Base-by-base conservation (phyloP, 1,140 invertebrate species). In the Lordiphosa stackelbergi region DNA sequence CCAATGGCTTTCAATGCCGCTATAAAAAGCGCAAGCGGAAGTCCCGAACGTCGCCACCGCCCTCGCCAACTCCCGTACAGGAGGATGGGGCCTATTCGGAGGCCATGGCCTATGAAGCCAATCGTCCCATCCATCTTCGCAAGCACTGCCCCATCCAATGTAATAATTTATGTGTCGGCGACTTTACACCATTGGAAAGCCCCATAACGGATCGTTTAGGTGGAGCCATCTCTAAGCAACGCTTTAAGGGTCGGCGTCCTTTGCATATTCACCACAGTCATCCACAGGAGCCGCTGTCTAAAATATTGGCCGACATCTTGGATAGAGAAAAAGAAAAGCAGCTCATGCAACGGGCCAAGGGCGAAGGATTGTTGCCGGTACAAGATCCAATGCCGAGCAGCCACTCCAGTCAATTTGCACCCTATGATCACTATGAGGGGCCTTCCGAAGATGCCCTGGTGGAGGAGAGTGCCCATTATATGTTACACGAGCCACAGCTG, bases 361-460 rank as follows among this genome's bases (percentile, higher is more conserved):
- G 71, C 5, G 62, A 49, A 12, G 62, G 66, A 0, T 10, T 54
- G 4, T 4, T 12, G 4, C 24, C 36, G n/a, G 19, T 55, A 9
- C n/a, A 5, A 42, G 37, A 42, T 7, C 8, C 24, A 7, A 6
- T 12, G 5, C 24, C 28, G 1, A 53, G 12, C 19, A 40, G 42
- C 11, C n/a, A 22, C 9, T 53, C 57, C 34, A 81, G 45, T 10
- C 75, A 79, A 22, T 79, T 83, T 28, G 12, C 40, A 3, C 75
- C 75, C 0, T 81, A 69, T 5, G 53, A 83, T 0, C 2, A 45
- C 6, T 81, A 81, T 36, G 75, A 81, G 0, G 75, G 77, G 10
- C 75, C 77, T 0, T 81, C 75, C 5, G 75, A 81, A 41, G 75
- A 81, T 43, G 63, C 77, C 0, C 53, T 81, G 0, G 47, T 69